Conservation (phyloP, 2,113 vertebrate genomes). For the Anser cygnoides region DNA sequence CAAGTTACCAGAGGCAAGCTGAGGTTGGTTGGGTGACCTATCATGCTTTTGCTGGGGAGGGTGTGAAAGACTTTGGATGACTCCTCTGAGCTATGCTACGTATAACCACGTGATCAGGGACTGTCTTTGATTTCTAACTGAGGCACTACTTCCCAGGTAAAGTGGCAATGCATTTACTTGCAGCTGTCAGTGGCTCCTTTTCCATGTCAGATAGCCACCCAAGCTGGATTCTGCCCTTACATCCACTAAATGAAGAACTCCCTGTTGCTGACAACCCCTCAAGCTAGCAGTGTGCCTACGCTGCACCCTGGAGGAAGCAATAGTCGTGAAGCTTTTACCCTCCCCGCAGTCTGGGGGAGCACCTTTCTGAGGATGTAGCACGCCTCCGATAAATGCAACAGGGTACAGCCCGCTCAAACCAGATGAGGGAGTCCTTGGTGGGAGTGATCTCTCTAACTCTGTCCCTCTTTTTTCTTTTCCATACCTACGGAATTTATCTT, state of each 20-base stretch:
- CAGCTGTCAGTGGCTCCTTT: background rate
- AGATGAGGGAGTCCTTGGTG: background rate
- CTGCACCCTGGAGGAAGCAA: background rate
- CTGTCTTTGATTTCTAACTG: background rate
- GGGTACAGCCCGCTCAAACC: background rate
- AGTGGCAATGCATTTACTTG: background rate
- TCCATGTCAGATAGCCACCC: background rate
- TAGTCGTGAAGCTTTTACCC: background rate
- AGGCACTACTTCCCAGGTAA: background rate
- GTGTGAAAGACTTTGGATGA: background rate
- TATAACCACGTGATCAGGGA: background rate
- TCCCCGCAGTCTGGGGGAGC: background rate
- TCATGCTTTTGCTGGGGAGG: background rate
- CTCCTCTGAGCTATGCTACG: background rate
- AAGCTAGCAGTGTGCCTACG: background rate
- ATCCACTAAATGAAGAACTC: background rate
- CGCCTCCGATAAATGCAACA: background rate
- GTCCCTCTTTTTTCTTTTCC: background rate
- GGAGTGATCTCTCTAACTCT: background rate
- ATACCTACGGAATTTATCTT: slow-evolving; percentile 97
- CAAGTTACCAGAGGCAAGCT: background rate
- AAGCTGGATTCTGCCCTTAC: background rate
- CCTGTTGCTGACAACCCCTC: background rate
- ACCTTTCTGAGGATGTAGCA: background rate
- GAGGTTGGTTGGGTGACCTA: background rate